phyloP scores from a whole-genome alignment of 2,888 invertebrate genomes.

The Himalopsyche japonica region DNA sequence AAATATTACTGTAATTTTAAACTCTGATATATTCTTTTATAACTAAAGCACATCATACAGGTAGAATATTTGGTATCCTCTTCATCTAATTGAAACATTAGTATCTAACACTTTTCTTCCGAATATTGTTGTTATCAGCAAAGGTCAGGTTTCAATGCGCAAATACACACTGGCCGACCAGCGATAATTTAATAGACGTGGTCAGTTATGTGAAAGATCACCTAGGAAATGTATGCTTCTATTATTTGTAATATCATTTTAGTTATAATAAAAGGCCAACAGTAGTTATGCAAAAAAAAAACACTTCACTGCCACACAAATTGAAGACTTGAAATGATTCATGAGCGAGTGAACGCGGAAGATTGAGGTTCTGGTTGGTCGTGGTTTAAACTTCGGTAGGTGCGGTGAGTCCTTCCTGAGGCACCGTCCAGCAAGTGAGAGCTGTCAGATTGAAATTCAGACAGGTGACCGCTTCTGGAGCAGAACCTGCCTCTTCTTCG shows the following conservation, averaged over 20 bases:
- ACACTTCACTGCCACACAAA: neutral
- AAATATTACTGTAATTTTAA: neutral
- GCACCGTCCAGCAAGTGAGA: constrained; percentile 48
- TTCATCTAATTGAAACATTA: neutral
- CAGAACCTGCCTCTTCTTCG: constrained; percentile 52
- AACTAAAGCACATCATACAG: neutral
- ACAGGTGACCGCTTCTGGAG: constrained; percentile 48
- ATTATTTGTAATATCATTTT: neutral
- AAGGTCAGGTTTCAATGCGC: neutral
- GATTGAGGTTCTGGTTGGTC: constrained; percentile 37
- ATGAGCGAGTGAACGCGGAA: neutral
- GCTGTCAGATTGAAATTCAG: constrained; percentile 43
- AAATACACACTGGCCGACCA: neutral
- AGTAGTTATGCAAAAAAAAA: neutral
- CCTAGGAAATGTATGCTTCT: neutral
- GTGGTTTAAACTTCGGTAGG: constrained; percentile 67
- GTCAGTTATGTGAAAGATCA: neutral
- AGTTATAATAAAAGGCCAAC: neutral
- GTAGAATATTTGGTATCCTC: neutral
- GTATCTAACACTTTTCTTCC: neutral
- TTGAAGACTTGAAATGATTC: neutral
- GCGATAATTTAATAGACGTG: neutral
- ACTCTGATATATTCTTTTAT: neutral
- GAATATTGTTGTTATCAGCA: neutral
- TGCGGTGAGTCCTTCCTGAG: constrained; percentile 53